Base-by-base conservation (phyloP, 2,888 invertebrate genomes). In the Cybosia mesomella region DNA sequence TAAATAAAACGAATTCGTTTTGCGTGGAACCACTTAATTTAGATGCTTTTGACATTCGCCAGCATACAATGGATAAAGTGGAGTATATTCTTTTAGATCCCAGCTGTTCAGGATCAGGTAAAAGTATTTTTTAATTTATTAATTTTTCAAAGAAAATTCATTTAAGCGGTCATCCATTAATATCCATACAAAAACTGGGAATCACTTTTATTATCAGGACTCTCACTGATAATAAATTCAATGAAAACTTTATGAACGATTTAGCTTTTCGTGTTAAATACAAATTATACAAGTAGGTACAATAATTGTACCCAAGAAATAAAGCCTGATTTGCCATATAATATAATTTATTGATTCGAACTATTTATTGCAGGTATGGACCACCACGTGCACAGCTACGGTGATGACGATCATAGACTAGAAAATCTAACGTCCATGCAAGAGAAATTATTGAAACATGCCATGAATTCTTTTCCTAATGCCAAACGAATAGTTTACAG, bases 11-110 rank as follows among this genome's bases (percentile, higher is more conserved):
- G 13, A 96, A 96, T 0, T 97, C 97, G 0, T 95, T 95, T 43
- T 97, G 97, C 84, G 97, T 98, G 59, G 90, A 96, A 74, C 92
- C 97, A 0, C 89, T 97, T 1, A 95, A 97, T 78, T 95, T 93
- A 66, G 99, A 99, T 92, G 97, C 97, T 15, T 92, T 98, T 57
- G 95, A 95, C 36, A 93, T 98, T 32, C 95, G 96, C 81, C 92
- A 87, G 76, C 90, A 94, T 0, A 95, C 96, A 22, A 96, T 95
- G 81, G 95, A 96, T 36, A 95, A 97, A 78, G 97, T 99, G 0
- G 97, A 98, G 87, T 98, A 98, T 83, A 97, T 99, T 79, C 93
- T 99, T n/a, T 97, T 99, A 0, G 99, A 99, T 93, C 99, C 99
- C 0, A 98, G 98, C 67, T 99, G 99, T 90, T 98, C 98, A 32